Evolutionary conservation across 1,140 invertebrate species (phyloP), one percentile per base, ranked within the genome.

Genomic region (Lineus longissimus): DNA sequence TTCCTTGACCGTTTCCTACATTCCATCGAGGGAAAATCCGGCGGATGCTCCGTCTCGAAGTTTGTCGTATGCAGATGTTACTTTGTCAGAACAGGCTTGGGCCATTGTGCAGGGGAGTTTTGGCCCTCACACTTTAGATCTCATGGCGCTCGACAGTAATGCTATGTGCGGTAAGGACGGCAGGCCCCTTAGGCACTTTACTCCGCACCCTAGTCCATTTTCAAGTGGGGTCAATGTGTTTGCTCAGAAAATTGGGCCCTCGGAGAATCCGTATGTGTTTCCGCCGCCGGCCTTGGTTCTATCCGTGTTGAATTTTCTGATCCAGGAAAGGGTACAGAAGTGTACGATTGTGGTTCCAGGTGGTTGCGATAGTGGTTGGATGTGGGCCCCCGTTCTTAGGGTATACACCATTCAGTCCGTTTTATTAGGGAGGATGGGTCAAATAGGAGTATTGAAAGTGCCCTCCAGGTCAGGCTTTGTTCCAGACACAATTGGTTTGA

Each of bases 121-220:
- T 51, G 47, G 47, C 33, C 33, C 19, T n/a, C 47, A 51, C n/a
- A 23, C 47, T 4, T 9, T 51, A 27, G 47, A 51, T 27, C 47
- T 51, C 25, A 51, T 51, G 47, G 47, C 47, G 47, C n/a, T 51
- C 6, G 47, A 51, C n/a, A 23, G 19, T n/a, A 51, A 51, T n/a
- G 47, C 25, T 9, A 51, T 51, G 47, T 7, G 47, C 4, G 47
- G 25, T 4, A n/a, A 23, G n/a, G 47, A 51, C n/a, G 47, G 47
- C n/a, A n/a, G 4, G 19, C n/a, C 19, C 4, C 47, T 51, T 51
- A 19, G 25, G n/a, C 47, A 51, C 25, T 51, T 51, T 27, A 51
- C 47, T 6, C 47, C 47, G n/a, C n/a, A 27, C 19, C 19, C n/a
- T 9, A 7, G 6, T n/a, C 47, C 47, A 23, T 6, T 7, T 51